These are phyloP conservation scores for Epinephelus awoara DNA, from an alignment of 2,797 vertebrate genomes.

Conservation along the genomic window DNA sequence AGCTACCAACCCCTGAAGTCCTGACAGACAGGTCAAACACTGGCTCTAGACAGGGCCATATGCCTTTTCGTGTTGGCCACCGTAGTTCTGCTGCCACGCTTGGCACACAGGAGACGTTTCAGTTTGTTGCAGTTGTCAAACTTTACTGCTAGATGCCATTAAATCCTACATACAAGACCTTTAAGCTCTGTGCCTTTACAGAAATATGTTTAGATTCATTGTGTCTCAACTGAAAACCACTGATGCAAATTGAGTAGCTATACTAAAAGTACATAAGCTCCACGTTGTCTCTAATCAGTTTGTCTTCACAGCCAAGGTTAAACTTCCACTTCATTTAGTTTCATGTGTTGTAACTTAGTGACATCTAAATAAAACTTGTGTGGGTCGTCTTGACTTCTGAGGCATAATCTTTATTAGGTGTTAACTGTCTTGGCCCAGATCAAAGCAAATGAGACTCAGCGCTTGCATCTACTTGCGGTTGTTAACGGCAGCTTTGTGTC, in stretches of 20 bases:
- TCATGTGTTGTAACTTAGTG: not conserved
- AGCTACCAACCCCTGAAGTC: too few species aligned
- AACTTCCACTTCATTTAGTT: conserved; percentile 34
- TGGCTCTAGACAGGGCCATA: too few species aligned
- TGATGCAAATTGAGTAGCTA: not conserved
- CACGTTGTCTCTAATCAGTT: not conserved
- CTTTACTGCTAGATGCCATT: too few species aligned
- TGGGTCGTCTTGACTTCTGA: conserved; percentile 24
- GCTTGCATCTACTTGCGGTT: not conserved
- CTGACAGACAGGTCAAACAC: too few species aligned
- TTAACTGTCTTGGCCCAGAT: conserved; percentile 3
- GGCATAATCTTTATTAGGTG: conserved; percentile 6
- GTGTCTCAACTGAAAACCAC: not conserved
- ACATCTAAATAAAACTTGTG: conserved; percentile 33
- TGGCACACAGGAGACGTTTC: too few species aligned
- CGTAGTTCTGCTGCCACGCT: too few species aligned
- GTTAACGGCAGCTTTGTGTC: not conserved
- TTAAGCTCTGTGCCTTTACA: not conserved
- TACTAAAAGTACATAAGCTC: not conserved
- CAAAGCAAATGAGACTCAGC: not conserved
- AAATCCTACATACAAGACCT: too few species aligned
- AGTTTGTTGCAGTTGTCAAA: too few species aligned
- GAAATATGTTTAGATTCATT: not conserved
- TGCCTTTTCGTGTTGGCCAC: too few species aligned
- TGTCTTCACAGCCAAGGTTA: not conserved